These are phyloP conservation scores for Pachyrhynchus sulphureomaculatus DNA, from an alignment of 1,140 invertebrate species.

Conservation along the genomic window DNA sequence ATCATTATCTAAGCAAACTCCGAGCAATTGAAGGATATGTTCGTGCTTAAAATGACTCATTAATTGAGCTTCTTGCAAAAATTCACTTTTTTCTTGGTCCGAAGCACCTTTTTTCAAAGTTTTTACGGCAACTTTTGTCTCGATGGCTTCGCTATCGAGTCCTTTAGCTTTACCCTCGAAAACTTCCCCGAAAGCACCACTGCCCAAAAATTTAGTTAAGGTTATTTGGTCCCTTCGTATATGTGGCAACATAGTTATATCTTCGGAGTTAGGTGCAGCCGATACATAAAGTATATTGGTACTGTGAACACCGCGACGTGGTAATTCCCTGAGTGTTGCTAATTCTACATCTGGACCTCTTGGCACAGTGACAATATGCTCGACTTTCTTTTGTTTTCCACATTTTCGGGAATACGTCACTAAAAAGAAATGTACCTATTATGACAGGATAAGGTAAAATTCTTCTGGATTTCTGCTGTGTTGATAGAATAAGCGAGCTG, in stretches of 20 bases:
- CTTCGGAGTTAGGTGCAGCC: constrained; percentile 56
- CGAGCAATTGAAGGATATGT: constrained; percentile 89
- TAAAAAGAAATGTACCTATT: background rate
- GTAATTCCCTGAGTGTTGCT: constrained; percentile 83
- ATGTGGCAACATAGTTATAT: constrained; percentile 77
- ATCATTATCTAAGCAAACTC: constrained; percentile 92
- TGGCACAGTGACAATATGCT: constrained; percentile 15
- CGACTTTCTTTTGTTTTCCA: constrained; percentile 34
- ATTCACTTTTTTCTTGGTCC: constrained; percentile 87
- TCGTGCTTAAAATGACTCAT: constrained; percentile 98
- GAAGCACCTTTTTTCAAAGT: constrained; percentile 91
- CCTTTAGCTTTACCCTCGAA: constrained; percentile 82
- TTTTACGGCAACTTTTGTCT: constrained; percentile 83
- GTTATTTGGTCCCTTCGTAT: constrained; percentile 75
- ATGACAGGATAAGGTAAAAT: no score
- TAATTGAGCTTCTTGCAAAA: constrained; percentile 93
- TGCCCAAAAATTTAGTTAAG: constrained; percentile 85
- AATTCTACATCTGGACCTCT: constrained; percentile 77
- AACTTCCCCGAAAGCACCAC: constrained; percentile 97
- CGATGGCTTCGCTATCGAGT: constrained; percentile 57
- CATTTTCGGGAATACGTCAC: constrained; percentile 27
- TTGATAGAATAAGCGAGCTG: no score
- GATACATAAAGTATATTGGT: constrained; percentile 78
- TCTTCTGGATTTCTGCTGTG: no score
- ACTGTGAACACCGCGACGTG: constrained; percentile 70